A percentile compares a stretch with the other conserved stretches of the same genome.
These are phyloP conservation scores for Actinia equina DNA, from an alignment of 64 coral and sea anemone genomes.

Conservation along the genomic window DNA sequence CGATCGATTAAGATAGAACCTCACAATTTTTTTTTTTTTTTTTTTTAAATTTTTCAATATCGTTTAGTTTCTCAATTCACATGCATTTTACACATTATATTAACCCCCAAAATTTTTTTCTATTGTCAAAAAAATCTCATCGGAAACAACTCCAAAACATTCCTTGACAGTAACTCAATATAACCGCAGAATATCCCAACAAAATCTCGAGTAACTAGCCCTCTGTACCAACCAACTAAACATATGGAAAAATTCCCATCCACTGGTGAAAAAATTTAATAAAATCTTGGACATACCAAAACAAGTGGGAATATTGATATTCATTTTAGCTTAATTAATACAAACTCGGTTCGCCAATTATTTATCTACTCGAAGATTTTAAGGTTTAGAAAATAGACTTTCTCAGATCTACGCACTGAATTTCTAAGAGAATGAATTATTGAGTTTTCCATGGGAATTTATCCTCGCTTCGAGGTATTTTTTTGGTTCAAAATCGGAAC, in stretches of 20 bases:
- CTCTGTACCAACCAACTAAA: neutral
- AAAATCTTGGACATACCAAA: neutral
- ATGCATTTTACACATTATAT: neutral
- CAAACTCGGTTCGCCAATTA: neutral
- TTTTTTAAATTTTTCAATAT: too few species aligned
- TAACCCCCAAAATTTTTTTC: neutral
- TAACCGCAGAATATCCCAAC: neutral
- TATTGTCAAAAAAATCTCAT: neutral
- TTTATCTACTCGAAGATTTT: neutral
- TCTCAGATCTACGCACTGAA: neutral
- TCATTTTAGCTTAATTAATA: constrained; percentile 7
- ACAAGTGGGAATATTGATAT: neutral
- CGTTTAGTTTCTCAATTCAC: neutral
- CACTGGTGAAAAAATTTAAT: neutral
- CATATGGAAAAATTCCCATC: neutral
- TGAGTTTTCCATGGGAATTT: neutral
- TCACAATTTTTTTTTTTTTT: neutral
- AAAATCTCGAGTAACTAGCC: neutral
- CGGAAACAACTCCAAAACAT: neutral
- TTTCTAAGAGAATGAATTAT: neutral
- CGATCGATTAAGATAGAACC: neutral
- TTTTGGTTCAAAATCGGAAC: neutral
- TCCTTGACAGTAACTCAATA: neutral
- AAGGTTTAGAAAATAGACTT: neutral
- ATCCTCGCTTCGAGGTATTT: neutral